Evolutionary conservation across 2,888 invertebrate genomes (phyloP), one percentile per base, ranked within the genome.

Genomic region (Melikaiella ostensackeni): DNA sequence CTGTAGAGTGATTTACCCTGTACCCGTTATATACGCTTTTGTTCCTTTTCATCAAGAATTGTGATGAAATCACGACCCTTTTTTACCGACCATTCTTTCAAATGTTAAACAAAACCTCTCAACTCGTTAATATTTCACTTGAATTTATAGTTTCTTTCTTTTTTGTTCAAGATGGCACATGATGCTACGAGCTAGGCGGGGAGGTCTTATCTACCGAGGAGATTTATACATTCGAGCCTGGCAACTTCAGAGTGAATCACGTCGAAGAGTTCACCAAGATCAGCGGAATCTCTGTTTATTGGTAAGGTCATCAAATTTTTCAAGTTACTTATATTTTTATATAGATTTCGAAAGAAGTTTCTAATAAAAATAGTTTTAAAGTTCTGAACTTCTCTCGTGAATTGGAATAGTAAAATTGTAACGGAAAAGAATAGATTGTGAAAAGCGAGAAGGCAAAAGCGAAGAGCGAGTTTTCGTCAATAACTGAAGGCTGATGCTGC

Each of bases 191-290:
- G 89, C 91, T 30, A 89, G 90, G 83, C 89, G 92, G 80, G 92
- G 93, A 7, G 92, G 90, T 83, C 83, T 88, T 81, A 92, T 88
- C 91, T 92, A 89, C 90, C 92, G 87, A 84, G 91, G 91, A 35
- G 91, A 93, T 84, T 89, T 93, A 78, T 93, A 93, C 81, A 91
- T 93, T 75, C 92, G 92, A 79, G 92, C 92, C 75, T 93, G 93
- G 93, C 92, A 92, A 79, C 89, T 93, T 74, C 93, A 93, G 85
- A 92, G 92, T 79, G 93, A 93, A 86, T 90, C 90, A 59, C 89
- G 90, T 80, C 89, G 86, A 81, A 87, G 88, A 75, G 87, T 87
- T 70, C 89, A 90, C 83, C 88, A 89, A 73, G 86, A 88, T 78
- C 89, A 89, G 81, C 86, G 83, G 59, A 90, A 87, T 81, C 87